Evolutionary conservation across 2,113 vertebrate species (phyloP).

Genomic region (Zeus faber): DNA sequence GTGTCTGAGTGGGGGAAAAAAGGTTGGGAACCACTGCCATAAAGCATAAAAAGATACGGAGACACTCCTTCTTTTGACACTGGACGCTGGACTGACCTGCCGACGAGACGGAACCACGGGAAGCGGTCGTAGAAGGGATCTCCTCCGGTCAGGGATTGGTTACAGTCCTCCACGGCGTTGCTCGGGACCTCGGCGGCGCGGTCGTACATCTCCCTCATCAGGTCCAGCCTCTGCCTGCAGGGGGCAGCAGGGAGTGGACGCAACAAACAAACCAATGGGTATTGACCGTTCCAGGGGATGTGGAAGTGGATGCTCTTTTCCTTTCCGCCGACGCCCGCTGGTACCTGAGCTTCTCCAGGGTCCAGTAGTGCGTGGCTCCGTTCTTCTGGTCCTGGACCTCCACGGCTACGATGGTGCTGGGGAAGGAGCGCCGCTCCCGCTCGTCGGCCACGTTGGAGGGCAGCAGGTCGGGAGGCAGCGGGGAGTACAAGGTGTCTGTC

Average conservation of each 20-base stretch:
- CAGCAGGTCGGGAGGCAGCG: conserved; percentile 90
- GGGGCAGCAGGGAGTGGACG: neutral
- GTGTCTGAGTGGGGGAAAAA: too few species aligned
- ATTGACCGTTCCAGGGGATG: too few species aligned
- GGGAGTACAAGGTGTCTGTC: conserved; percentile 95
- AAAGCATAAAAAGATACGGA: too few species aligned
- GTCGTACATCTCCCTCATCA: conserved; percentile 99
- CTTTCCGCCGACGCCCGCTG: neutral
- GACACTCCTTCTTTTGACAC: neutral
- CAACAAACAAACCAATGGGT: neutral
- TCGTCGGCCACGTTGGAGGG: conserved; percentile 87
- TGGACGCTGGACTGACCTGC: conserved; percentile 84
- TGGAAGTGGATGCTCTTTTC: too few species aligned
- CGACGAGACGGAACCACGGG: conserved; percentile 98
- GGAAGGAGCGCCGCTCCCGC: conserved; percentile 88
- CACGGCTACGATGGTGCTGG: conserved; percentile 91
- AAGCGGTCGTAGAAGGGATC: conserved; percentile 99
- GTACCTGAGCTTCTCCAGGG: conserved; percentile 94
- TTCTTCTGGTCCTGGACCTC: conserved; percentile 99
- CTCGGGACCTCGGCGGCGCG: conserved; percentile 94
- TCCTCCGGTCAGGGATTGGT: conserved; percentile 89
- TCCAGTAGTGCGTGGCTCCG: conserved; percentile 97
- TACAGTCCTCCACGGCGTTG: conserved; percentile 89
- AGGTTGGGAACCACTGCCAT: too few species aligned
- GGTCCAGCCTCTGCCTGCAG: conserved; percentile 89